Evolutionary conservation across 2,888 invertebrate species (phyloP).

Genomic region (Antheraea assamensis): DNA sequence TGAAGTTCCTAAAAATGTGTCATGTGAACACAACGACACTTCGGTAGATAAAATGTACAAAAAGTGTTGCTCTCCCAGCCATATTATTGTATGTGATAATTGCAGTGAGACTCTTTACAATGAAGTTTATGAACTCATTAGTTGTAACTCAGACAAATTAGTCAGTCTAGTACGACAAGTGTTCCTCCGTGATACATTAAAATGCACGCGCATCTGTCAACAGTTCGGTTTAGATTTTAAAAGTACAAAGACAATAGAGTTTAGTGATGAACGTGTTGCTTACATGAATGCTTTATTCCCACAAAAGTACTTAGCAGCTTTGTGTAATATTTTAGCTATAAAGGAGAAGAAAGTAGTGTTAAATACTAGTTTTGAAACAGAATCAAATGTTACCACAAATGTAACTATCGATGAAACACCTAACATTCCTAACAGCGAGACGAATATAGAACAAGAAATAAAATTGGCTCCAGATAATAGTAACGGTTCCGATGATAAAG

Average conservation of each 20-base stretch:
- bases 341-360: conserved; percentile 85
- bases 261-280: conserved; percentile 75
- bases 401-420: conserved; percentile 68
- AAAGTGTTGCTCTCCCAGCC: conserved; percentile 88
- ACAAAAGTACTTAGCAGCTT: conserved; percentile 86
- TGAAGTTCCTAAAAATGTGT: conserved; percentile 84
- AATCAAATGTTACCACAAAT: conserved; percentile 74
- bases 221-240: conserved; percentile 84
- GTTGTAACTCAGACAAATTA: conserved; percentile 85
- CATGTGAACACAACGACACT: conserved; percentile 73
- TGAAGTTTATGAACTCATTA: conserved; percentile 87
- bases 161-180: conserved; percentile 83
- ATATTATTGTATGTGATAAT: conserved; percentile 87
- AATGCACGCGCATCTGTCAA: conserved; percentile 83
- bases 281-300: conserved; percentile 85
- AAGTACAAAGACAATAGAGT: conserved; percentile 79
- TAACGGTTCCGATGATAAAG: conserved; percentile 62
- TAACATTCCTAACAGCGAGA: conserved; percentile 57
- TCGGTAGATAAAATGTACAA: conserved; percentile 67
- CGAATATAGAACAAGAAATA: conserved; percentile 62
- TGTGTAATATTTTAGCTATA: conserved; percentile 89
- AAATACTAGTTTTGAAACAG: conserved; percentile 83
- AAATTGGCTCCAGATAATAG: conserved; percentile 61
- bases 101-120: conserved; percentile 88
- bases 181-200: conserved; percentile 83